Evolutionary conservation across 2,113 vertebrate genomes (phyloP).

Genomic region (human (Homo sapiens)): DNA sequence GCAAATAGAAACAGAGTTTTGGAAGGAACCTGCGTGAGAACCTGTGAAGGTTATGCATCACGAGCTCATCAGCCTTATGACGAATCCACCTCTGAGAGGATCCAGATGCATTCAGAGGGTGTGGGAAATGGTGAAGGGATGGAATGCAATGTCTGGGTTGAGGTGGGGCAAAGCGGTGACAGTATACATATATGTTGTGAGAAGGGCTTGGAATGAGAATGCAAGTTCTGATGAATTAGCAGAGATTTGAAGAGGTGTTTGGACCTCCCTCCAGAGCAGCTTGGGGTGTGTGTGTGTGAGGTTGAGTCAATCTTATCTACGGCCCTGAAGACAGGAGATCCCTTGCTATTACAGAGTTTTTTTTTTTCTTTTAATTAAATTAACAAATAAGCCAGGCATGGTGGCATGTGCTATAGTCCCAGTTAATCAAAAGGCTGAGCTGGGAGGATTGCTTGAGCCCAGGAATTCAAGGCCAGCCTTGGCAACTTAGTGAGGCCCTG

Average conservation of each 20-base stretch:
- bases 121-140: neutral
- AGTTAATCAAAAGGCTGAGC: neutral
- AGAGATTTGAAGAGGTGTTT: neutral
- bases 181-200: too few relatives aligned
- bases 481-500: neutral
- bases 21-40: neutral
- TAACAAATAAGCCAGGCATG: neutral
- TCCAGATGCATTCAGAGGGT: neutral
- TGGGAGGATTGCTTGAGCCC: neutral
- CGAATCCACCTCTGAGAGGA: neutral
- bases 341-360: neutral
- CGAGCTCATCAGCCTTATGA: neutral
- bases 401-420: neutral
- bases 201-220: neutral
- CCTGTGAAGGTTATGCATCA: neutral
- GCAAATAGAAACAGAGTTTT: neutral
- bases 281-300: neutral
- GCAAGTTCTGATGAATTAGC: neutral
- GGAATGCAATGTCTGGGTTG: neutral
- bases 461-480: neutral
- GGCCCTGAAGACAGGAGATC: neutral
- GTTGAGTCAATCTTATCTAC: neutral
- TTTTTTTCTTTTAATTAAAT: neutral
- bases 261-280: neutral
- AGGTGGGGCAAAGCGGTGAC: neutral